Percentiles rank a stretch among this genome's conserved stretches.
phyloP scores from a whole-genome alignment of 2,797 vertebrate genomes.

The Xerus rutilus region DNA sequence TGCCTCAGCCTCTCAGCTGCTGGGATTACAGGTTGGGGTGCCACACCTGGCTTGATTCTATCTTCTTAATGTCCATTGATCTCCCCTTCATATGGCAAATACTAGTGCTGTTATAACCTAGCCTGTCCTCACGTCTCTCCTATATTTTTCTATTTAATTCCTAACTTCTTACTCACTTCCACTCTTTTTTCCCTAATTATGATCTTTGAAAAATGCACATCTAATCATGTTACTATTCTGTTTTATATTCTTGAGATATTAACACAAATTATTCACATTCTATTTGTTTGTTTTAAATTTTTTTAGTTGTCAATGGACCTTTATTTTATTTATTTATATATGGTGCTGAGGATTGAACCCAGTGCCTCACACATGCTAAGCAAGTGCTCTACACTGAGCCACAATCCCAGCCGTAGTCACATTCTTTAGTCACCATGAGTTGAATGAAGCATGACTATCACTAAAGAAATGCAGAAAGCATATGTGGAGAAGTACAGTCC shows the following conservation, averaged over 20 bases:
- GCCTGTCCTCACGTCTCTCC: neutral
- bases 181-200: neutral
- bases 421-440: neutral
- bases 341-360: too few relatives aligned
- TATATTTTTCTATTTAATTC: neutral
- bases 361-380: too few relatives aligned
- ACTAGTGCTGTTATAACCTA: neutral
- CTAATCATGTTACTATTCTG: neutral
- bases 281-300: too few relatives aligned
- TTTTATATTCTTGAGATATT: neutral
- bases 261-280: neutral
- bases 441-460: neutral
- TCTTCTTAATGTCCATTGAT: neutral
- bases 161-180: neutral
- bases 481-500: rapidly evolving
- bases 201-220: neutral
- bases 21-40: too few relatives aligned
- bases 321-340: too few relatives aligned
- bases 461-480: neutral
- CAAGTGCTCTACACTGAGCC: too few relatives aligned
- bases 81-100: neutral
- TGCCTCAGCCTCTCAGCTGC: too few relatives aligned
- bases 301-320: too few relatives aligned
- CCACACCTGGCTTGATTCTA: neutral
- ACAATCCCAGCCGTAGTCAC: too few relatives aligned